Evolutionary conservation across 1,140 invertebrate species (phyloP).

Genomic region (Papilio xuthus): DNA sequence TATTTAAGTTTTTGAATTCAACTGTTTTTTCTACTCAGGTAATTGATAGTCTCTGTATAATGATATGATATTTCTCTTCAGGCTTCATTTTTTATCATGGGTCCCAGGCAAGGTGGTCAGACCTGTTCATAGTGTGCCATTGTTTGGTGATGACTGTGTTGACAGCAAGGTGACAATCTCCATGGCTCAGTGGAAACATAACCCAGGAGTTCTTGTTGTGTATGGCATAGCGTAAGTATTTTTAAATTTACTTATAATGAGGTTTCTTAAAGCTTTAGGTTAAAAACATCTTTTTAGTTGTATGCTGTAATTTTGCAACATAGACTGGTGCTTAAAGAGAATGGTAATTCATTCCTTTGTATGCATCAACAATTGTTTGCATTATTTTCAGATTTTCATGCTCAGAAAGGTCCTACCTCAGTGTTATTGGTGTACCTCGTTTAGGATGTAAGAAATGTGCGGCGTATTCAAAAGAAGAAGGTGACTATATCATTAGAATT

Average conservation of each 20-base stretch:
- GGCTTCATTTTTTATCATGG: conserved; percentile 78
- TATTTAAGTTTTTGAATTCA: not conserved
- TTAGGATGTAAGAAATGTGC: conserved; percentile 79
- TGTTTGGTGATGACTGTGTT: conserved; percentile 83
- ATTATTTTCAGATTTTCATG: conserved; percentile 71
- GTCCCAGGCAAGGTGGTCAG: conserved; percentile 72
- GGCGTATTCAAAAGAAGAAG: conserved; percentile 72
- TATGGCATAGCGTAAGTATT: conserved; percentile 81
- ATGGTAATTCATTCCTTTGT: conserved; percentile 29
- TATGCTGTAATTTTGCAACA: not conserved
- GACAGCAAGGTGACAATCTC: conserved; percentile 82
- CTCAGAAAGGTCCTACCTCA: conserved; percentile 79
- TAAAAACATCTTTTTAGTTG: not conserved
- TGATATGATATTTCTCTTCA: conserved; percentile 54
- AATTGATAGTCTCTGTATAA: not conserved
- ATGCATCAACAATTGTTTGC: not conserved
- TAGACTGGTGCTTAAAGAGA: not conserved
- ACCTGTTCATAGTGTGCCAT: conserved; percentile 76
- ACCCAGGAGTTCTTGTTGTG: conserved; percentile 81
- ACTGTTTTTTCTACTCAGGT: not conserved
- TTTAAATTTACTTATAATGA: conserved; percentile 9
- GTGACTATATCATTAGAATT: conserved; percentile 52
- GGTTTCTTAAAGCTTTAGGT: not conserved
- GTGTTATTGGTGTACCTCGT: conserved; percentile 78
- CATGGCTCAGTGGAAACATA: conserved; percentile 83